Conservation (phyloP, 2,888 invertebrate genomes). For the Drosophila differens region DNA sequence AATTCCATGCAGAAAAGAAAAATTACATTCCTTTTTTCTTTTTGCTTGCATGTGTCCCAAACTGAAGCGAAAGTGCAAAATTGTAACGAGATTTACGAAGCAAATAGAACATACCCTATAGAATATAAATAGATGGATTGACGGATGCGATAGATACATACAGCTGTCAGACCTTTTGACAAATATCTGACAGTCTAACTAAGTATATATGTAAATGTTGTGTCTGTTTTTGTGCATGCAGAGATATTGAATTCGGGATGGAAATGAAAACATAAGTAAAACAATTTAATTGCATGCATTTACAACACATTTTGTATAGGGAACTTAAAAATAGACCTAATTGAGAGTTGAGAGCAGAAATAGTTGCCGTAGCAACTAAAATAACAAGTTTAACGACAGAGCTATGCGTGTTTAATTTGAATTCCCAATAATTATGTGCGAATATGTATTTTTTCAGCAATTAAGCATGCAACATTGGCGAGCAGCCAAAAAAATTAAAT, state of each 20-base stretch:
- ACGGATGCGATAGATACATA: slow-evolving; percentile 43
- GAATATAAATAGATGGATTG: slow-evolving; percentile 37
- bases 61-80: slow-evolving; percentile 49
- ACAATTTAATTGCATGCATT: neutral
- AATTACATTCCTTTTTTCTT: slow-evolving; percentile 25
- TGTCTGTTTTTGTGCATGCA: neutral
- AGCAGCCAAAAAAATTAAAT: slow-evolving; percentile 16
- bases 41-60: neutral
- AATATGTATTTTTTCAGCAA: slow-evolving; percentile 8
- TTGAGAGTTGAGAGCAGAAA: slow-evolving; percentile 12
- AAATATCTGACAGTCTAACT: slow-evolving; percentile 41
- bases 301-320: neutral
- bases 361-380: neutral
- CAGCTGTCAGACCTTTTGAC: slow-evolving; percentile 38
- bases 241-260: slow-evolving; percentile 28
- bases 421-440: slow-evolving; percentile 6
- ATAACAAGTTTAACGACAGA: neutral
- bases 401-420: neutral
- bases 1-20: slow-evolving; percentile 52
- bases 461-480: slow-evolving; percentile 5
- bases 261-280: neutral
- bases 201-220: slow-evolving; percentile 20
- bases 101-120: slow-evolving; percentile 40
- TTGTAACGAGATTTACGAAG: slow-evolving; percentile 39
- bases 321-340: neutral